phyloP scores from a whole-genome alignment of 2,797 vertebrate species.

The Chelon labrosus region DNA sequence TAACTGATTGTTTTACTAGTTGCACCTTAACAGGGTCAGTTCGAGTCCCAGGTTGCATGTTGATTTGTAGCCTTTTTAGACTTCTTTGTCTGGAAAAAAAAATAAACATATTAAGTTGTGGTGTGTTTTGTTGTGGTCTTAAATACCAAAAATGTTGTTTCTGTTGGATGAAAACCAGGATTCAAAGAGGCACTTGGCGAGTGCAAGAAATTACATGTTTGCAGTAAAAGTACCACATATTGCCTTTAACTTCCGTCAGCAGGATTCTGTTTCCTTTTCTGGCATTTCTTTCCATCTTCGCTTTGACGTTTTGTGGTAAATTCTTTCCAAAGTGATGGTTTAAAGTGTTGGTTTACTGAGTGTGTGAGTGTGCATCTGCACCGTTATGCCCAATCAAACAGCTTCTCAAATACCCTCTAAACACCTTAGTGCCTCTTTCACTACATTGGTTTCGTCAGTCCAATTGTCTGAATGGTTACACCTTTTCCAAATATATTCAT shows the following conservation, averaged over 20 bases:
- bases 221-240: conserved; percentile 3
- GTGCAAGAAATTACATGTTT: conserved; percentile 1
- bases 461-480: conserved; percentile 46
- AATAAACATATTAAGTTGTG: conserved; percentile 17
- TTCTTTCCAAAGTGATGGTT: conserved; percentile 49
- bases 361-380: conserved; percentile 22
- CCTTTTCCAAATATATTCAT: conserved; percentile 56
- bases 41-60: conserved; percentile 17
- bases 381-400: conserved; percentile 35
- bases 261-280: conserved; percentile 16
- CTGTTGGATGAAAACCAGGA: conserved; percentile 25
- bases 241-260: neutral
- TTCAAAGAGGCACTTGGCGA: neutral
- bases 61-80: conserved; percentile 11
- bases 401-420: conserved; percentile 5
- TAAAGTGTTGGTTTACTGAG: conserved; percentile 28
- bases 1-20: neutral
- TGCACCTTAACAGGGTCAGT: neutral
- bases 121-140: conserved; percentile 16
- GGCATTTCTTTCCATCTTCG: conserved; percentile 41
- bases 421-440: conserved; percentile 35
- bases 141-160: conserved; percentile 10
- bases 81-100: conserved; percentile 20
- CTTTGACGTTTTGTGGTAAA: conserved; percentile 50
- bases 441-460: conserved; percentile 36